These are phyloP conservation scores for Isichthys henryi DNA, from an alignment of 2,113 vertebrate genomes.

Conservation along the genomic window DNA sequence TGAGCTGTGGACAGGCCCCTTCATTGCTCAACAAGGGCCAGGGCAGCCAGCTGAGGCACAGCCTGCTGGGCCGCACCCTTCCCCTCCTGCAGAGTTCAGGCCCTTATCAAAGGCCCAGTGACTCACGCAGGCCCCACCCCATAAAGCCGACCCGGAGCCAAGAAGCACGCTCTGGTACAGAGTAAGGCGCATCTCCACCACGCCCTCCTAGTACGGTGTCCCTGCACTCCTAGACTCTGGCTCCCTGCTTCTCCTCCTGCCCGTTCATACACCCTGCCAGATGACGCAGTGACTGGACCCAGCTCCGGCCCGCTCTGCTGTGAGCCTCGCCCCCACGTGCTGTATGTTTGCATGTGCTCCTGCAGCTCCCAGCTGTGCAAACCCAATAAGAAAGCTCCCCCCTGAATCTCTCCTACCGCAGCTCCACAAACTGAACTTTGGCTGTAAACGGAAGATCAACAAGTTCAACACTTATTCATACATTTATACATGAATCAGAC, in stretches of 20 bases:
- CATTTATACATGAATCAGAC: conserved; percentile 23
- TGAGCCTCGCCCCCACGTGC: background rate
- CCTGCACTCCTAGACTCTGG: background rate
- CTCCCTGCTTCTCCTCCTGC: background rate
- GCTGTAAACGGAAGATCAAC: conserved; percentile 32
- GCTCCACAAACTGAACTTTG: conserved; percentile 29
- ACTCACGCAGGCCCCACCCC: background rate
- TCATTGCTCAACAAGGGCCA: background rate
- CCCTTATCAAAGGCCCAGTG: background rate
- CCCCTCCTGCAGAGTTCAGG: background rate
- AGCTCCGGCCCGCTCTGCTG: background rate
- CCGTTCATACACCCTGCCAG: background rate
- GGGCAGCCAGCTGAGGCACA: background rate
- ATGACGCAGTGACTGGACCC: background rate
- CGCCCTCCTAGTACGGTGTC: background rate
- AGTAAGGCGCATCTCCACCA: background rate
- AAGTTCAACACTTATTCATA: conserved; percentile 31
- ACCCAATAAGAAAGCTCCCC: conserved; percentile 27
- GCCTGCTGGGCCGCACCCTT: background rate
- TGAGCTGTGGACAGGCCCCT: background rate
- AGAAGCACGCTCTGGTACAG: background rate
- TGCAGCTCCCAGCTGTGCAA: conserved; percentile 26
- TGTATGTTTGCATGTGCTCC: background rate
- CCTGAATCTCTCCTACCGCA: conserved; percentile 26
- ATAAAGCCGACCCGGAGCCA: background rate